Percentiles rank a stretch among this genome's conserved stretches.
Conservation (phyloP, 2,888 invertebrate species). For the Strigamia maritima region DNA sequence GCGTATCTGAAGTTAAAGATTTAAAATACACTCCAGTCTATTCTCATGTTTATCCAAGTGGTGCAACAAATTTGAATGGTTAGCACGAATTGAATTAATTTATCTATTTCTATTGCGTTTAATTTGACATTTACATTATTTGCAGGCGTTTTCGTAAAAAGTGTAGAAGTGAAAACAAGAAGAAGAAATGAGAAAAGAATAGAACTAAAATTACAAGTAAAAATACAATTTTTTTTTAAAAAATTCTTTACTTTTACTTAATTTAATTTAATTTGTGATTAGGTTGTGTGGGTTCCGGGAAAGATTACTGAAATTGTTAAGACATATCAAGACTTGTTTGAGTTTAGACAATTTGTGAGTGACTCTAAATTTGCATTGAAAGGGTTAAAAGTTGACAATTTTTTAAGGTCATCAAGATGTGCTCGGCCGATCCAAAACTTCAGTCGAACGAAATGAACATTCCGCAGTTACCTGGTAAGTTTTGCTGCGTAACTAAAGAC, state of each 20-base stretch:
- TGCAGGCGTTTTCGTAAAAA: conserved; percentile 31
- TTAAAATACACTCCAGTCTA: conserved; percentile 24
- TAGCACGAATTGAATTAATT: neutral
- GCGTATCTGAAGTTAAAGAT: neutral
- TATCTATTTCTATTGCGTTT: neutral
- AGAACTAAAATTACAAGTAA: conserved; percentile 40
- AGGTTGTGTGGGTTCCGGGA: conserved; percentile 51
- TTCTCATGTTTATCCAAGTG: conserved; percentile 16
- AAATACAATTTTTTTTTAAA: neutral
- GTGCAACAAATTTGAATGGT: conserved; percentile 17
- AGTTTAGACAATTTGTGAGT: conserved; percentile 48
- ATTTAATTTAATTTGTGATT: conserved; percentile 4
- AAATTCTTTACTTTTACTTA: neutral
- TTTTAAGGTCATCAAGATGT: neutral
- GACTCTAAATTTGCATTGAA: neutral
- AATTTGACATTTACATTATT: neutral
- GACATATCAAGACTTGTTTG: conserved; percentile 49
- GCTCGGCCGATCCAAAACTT: neutral
- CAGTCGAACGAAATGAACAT: conserved; percentile 7
- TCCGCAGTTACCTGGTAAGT: neutral
- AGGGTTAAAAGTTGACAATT: neutral
- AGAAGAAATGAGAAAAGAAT: conserved; percentile 37
- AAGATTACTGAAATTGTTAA: conserved; percentile 48
- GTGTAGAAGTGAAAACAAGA: conserved; percentile 37
- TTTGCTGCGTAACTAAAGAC: neutral